Evolutionary conservation across 1,140 invertebrate species (phyloP), one percentile per base, ranked within the genome.

Genomic region (Drosophila cardini): DNA sequence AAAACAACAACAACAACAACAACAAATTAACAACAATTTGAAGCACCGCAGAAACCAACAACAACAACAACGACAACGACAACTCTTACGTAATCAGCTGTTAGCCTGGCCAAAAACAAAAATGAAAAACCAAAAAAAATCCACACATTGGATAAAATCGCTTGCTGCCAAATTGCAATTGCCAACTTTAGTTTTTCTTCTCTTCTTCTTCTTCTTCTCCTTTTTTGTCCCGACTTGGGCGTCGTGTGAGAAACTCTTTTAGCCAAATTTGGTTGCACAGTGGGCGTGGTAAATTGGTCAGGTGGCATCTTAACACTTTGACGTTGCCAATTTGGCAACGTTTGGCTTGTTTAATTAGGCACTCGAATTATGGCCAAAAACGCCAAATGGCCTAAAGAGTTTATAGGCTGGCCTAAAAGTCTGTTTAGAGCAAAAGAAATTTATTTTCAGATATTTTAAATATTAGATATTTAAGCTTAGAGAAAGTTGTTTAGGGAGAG

Each of bases 21-120:
- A 43, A 26, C 21, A 72, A 76, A 80, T 80, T 72, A 76, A 68
- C 67, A 83, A 73, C 69, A 64, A 84, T 80, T 84, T 83, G 16
- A 75, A 73, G 42, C 45, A 34, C 68, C 40, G 11, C 60, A 55
- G 21, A 36, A 72, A 26, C 62, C 38, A 15, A n/a, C 58, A 57
- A 55, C 38, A 72, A 9, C 61, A 26, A 7, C 46, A 73, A 26
- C 67, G 67, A 60, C 65, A 42, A 52, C 71, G 50, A 52, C 50
- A 52, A 45, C 64, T 32, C 18, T 83, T 83, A 83, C 81, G 78
- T 76, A 83, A 84, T 85, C 80, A 57, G 43, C 62, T 38, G 67
- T 53, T 55, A 34, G 62, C 50, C 73, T 50, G 70, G 70, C 74
- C 62, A 71, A 79, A 26, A 26, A 26, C 21, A 2, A 26, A 26